These are phyloP conservation scores for Drosophila pegasa DNA, from an alignment of 2,888 invertebrate genomes.

Conservation along the genomic window DNA sequence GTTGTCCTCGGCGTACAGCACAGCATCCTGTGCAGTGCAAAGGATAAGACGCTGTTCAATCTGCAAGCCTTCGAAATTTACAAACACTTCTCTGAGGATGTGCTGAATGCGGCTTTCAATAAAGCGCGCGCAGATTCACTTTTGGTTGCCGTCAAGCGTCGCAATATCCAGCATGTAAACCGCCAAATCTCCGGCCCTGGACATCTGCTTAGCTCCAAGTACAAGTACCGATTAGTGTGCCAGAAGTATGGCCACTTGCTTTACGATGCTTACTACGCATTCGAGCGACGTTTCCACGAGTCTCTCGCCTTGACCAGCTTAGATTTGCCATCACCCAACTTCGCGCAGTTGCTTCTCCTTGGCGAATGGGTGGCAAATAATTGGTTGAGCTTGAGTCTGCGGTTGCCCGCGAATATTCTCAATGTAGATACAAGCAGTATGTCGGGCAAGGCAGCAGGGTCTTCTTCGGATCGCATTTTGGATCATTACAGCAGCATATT, in stretches of 20 bases:
- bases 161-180: constrained; percentile 76
- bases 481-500: constrained; percentile 83
- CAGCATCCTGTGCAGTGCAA: constrained; percentile 87
- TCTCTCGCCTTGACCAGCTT: constrained; percentile 31
- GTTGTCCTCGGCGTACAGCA: constrained; percentile 86
- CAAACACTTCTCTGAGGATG: constrained; percentile 89
- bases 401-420: constrained; percentile 82
- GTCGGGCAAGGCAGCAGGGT: constrained; percentile 65
- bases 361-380: constrained; percentile 85
- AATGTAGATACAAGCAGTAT: constrained; percentile 82
- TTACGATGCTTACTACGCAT: constrained; percentile 69
- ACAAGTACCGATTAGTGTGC: constrained; percentile 80
- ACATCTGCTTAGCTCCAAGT: constrained; percentile 85
- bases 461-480: constrained; percentile 81
- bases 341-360: constrained; percentile 86
- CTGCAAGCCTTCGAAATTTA: constrained; percentile 90
- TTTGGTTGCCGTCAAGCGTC: constrained; percentile 85
- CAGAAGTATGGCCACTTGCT: constrained; percentile 76
- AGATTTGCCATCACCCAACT: constrained; percentile 84
- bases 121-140: constrained; percentile 87
- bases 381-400: constrained; percentile 70
- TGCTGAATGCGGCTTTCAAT: constrained; percentile 87
- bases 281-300: constrained; percentile 55
- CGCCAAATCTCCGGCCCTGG: constrained; percentile 80
- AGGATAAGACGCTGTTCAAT: constrained; percentile 88